Conservation (phyloP, 2,888 invertebrate genomes). For the Tortrix viridana region DNA sequence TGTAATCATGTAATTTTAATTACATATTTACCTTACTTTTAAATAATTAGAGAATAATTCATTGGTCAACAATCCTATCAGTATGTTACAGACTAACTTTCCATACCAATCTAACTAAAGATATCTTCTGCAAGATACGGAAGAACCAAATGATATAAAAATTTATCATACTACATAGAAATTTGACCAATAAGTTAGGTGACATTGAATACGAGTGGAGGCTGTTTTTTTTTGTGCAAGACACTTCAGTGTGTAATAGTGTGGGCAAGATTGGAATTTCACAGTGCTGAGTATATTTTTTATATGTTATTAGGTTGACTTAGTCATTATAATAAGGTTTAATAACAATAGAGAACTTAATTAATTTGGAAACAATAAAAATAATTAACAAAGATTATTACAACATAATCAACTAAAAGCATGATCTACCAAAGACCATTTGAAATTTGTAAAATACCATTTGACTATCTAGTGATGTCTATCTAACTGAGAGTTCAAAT, state of each 20-base stretch:
- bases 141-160: constrained; percentile 1
- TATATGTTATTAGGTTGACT: constrained; percentile 15
- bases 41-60: constrained; percentile 36
- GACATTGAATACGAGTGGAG: constrained; percentile 20
- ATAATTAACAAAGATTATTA: constrained; percentile 61
- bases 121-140: background rate
- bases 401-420: constrained; percentile 68
- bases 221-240: constrained; percentile 29
- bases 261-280: constrained; percentile 24
- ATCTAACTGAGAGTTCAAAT: constrained; percentile 16
- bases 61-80: constrained; percentile 45
- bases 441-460: constrained; percentile 52
- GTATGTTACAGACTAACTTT: constrained; percentile 46
- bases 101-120: constrained; percentile 15
- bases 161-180: constrained; percentile 23
- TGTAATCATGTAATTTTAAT: constrained; percentile 43
- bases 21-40: constrained; percentile 26
- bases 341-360: background rate
- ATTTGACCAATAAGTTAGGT: constrained; percentile 35
- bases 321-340: background rate
- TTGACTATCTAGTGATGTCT: constrained; percentile 61
- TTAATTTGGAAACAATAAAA: constrained; percentile 37
- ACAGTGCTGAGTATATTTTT: constrained; percentile 24
- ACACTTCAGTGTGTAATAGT: constrained; percentile 27
- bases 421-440: constrained; percentile 49